Percentiles rank a stretch among this genome's conserved stretches.
Conservation (phyloP, 2,797 vertebrate genomes). For the Pangasius sanitwongsei region DNA sequence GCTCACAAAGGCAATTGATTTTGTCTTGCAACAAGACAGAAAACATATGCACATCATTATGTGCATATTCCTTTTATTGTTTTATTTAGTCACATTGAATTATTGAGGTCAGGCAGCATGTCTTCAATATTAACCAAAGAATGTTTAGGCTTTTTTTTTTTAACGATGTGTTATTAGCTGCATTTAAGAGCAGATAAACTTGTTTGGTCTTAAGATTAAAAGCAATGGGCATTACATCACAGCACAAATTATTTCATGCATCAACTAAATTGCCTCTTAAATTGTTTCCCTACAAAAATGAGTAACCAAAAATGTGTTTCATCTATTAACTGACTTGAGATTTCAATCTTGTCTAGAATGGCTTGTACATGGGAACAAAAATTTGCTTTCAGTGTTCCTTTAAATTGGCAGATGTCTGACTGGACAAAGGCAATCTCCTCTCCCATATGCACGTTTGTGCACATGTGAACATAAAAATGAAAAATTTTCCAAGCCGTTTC, state of each 20-base stretch:
- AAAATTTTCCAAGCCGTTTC: conserved; percentile 72
- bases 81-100: conserved; percentile 62
- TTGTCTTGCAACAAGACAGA: conserved; percentile 50
- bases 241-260: conserved; percentile 74
- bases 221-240: conserved; percentile 75
- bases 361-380: conserved; percentile 71
- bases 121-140: conserved; percentile 72
- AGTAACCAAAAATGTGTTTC: conserved; percentile 73
- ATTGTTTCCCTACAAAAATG: conserved; percentile 71
- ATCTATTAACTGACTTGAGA: conserved; percentile 75
- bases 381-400: conserved; percentile 65
- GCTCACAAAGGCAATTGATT: conserved; percentile 52
- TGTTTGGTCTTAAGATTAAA: conserved; percentile 78
- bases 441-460: conserved; percentile 56
- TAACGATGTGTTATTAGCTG: conserved; percentile 73
- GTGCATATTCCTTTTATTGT: conserved; percentile 56
- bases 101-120: conserved; percentile 69
- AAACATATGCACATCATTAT: conserved; percentile 53
- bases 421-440: conserved; percentile 64
- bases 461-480: conserved; percentile 73
- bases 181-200: conserved; percentile 71
- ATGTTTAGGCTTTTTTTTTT: conserved; percentile 71
- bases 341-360: conserved; percentile 73
- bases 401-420: conserved; percentile 63
- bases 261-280: conserved; percentile 74